Evolutionary conservation across 2,888 invertebrate species (phyloP).

Genomic region (Parapristionchus giblindavisi): DNA sequence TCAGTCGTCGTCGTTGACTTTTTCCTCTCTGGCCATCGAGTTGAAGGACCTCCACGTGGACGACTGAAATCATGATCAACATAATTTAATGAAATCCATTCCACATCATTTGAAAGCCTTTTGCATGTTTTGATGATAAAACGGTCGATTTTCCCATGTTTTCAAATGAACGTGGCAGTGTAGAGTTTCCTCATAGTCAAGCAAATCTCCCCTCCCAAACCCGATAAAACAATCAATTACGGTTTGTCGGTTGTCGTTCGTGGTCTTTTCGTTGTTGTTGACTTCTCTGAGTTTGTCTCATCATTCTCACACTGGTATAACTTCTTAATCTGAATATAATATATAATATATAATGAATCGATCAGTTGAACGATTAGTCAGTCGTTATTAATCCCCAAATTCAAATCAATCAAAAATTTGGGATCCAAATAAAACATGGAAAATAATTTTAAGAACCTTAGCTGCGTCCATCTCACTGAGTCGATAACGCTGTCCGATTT

Average conservation of each 20-base stretch:
- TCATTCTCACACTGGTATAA: constrained; percentile 70
- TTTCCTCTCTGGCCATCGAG: constrained; percentile 29
- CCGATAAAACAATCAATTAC: not conserved
- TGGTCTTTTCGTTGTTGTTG: constrained; percentile 41
- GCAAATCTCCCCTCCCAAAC: not conserved
- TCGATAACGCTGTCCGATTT: constrained; percentile 68
- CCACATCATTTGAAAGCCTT: too few relatives aligned
- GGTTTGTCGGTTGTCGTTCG: constrained; percentile 39
- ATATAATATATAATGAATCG: too few relatives aligned
- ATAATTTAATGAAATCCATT: not conserved
- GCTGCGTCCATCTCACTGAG: constrained; percentile 63
- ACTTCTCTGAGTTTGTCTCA: constrained; percentile 29
- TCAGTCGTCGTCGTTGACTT: constrained; percentile 39
- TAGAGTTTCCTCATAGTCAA: not conserved
- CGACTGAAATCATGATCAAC: not conserved
- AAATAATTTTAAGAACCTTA: constrained; percentile 46
- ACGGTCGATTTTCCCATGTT: too few relatives aligned
- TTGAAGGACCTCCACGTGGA: constrained; percentile 1
- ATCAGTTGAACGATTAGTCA: too few relatives aligned
- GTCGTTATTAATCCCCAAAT: too few relatives aligned
- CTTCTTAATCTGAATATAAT: constrained; percentile 66
- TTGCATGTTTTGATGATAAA: too few relatives aligned
- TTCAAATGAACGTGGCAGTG: too few relatives aligned
- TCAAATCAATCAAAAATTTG: not conserved
- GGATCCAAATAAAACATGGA: too few relatives aligned